phyloP scores from a whole-genome alignment of 2,888 invertebrate species.

The Drosophila silvestris region DNA sequence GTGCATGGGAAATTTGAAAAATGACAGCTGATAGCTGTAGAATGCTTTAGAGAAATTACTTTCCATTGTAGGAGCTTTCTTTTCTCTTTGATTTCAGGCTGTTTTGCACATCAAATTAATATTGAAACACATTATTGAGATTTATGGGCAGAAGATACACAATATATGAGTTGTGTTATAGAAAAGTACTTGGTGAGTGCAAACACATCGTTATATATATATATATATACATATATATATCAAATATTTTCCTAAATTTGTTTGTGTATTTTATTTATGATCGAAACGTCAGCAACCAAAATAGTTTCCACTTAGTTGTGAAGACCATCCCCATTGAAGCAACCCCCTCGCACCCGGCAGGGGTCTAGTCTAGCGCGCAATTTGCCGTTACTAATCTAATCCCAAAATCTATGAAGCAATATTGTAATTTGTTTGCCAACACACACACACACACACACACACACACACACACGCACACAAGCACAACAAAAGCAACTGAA shows the following conservation, averaged over 20 bases:
- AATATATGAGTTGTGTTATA: conserved; percentile 1
- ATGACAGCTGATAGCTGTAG: not conserved
- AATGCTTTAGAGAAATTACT: not conserved
- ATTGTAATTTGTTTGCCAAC: conserved; percentile 70
- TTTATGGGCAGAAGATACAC: not conserved
- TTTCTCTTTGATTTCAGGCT: not conserved
- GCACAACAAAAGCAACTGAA: conserved; percentile 33
- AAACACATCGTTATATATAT: conserved; percentile 11
- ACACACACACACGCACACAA: conserved; percentile 21
- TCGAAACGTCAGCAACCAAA: conserved; percentile 68
- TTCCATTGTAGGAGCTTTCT: too few species aligned
- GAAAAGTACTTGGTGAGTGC: conserved; percentile 37
- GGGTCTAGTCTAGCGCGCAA: not conserved
- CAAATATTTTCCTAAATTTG: conserved; percentile 39
- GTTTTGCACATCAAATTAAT: conserved; percentile 7
- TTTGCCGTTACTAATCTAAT: conserved; percentile 18
- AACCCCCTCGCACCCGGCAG: not conserved
- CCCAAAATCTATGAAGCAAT: conserved; percentile 54
- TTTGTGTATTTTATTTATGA: conserved; percentile 38
- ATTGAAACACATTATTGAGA: conserved; percentile 1
- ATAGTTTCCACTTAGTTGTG: conserved; percentile 54
- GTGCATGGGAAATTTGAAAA: not conserved
- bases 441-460: conserved; percentile 29
- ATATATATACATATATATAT: conserved; percentile 2
- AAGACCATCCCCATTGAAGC: not conserved